Evolutionary conservation across 1,140 invertebrate species (phyloP).

Genomic region (Drosophila orena): DNA sequence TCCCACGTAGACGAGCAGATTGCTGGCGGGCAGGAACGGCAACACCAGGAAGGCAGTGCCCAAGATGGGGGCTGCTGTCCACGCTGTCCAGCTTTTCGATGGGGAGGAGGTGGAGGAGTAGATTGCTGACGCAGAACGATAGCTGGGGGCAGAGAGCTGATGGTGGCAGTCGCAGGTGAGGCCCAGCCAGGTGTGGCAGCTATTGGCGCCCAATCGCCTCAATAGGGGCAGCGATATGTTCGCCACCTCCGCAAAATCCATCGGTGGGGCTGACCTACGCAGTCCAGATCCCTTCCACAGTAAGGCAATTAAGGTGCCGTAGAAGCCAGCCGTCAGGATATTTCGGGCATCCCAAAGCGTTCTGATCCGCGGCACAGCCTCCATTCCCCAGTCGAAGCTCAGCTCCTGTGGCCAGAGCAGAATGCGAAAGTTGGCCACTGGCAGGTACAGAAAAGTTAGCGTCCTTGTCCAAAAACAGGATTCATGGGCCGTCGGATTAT

Average conservation of each 20-base stretch:
- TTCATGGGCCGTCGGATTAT: conserved; percentile 94
- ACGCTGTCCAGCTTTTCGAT: conserved; percentile 1
- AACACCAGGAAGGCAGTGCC: conserved; percentile 93
- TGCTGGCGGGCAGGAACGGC: conserved; percentile 97
- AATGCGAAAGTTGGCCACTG: conserved; percentile 93
- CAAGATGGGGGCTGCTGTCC: conserved; percentile 88
- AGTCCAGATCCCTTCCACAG: conserved; percentile 69
- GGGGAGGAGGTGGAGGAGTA: neutral
- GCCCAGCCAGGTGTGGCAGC: conserved; percentile 55
- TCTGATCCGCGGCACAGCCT: conserved; percentile 92
- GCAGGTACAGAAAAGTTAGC: conserved; percentile 94
- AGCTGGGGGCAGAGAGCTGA: conserved; percentile 25
- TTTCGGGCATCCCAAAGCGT: conserved; percentile 91
- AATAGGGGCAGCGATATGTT: conserved; percentile 54
- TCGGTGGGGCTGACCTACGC: neutral
- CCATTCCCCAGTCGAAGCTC: conserved; percentile 98
- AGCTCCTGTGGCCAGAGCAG: conserved; percentile 92
- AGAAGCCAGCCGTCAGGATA: conserved; percentile 89
- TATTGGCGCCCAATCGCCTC: conserved; percentile 44
- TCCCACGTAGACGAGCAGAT: conserved; percentile 97
- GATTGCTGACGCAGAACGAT: neutral
- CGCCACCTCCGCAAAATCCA: conserved; percentile 52
- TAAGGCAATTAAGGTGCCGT: conserved; percentile 86
- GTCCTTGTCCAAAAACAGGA: conserved; percentile 89
- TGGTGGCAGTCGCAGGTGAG: conserved; percentile 46